phyloP scores from a whole-genome alignment of 1,140 invertebrate species.

The Drosophila obscura region DNA sequence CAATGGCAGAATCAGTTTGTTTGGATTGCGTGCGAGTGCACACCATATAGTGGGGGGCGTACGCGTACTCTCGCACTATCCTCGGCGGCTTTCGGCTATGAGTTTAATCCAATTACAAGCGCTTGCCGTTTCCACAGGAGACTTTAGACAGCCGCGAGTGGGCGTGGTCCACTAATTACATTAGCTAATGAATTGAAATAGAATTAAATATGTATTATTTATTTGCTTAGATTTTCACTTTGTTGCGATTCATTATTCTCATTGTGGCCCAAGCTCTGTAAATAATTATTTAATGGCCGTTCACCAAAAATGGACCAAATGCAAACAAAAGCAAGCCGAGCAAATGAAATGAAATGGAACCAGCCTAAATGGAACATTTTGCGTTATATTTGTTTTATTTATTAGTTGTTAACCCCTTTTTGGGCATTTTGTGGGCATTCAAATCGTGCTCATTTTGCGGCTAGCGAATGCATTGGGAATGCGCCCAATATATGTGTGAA shows the following conservation, averaged over 20 bases:
- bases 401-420: slow-evolving; percentile 26
- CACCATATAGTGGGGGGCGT: slow-evolving; percentile 32
- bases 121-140: slow-evolving; percentile 15
- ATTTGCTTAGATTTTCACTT: slow-evolving; percentile 58
- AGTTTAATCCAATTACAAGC: slow-evolving; percentile 67
- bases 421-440: slow-evolving; percentile 59
- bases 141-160: slow-evolving; percentile 10
- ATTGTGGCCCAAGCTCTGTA: slow-evolving; percentile 32
- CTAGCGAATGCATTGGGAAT: slow-evolving; percentile 32
- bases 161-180: slow-evolving; percentile 65
- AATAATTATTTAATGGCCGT: slow-evolving; percentile 60
- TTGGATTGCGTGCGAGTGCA: slow-evolving; percentile 19
- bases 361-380: slow-evolving; percentile 53
- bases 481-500: not conserved
- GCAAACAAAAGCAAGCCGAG: not conserved
- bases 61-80: slow-evolving; percentile 3
- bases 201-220: slow-evolving; percentile 69
- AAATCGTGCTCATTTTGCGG: slow-evolving; percentile 65
- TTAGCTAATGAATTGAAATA: slow-evolving; percentile 76
- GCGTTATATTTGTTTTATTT: slow-evolving; percentile 42
- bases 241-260: slow-evolving; percentile 45
- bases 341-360: slow-evolving; percentile 33
- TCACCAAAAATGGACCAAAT: slow-evolving; percentile 20
- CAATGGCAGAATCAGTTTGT: slow-evolving; percentile 61
- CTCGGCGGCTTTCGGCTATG: slow-evolving; percentile 26